phyloP scores from a whole-genome alignment of 2,888 invertebrate species.

The Latrodectus elegans region DNA sequence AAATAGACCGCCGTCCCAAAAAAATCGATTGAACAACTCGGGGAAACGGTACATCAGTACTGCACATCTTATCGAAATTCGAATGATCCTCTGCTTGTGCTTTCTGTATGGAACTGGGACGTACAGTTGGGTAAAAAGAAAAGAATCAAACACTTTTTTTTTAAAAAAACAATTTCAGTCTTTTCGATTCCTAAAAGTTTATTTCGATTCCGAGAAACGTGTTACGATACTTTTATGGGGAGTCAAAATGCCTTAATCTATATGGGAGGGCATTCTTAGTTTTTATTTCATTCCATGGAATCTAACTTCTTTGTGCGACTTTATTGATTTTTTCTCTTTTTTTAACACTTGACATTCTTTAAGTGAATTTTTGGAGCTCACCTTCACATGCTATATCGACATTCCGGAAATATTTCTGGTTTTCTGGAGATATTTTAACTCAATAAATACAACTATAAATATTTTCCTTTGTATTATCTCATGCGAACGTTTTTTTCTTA shows the following conservation, averaged over 20 bases:
- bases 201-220: not conserved
- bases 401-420: no score
- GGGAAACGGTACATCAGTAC: not conserved
- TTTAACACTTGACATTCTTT: no score
- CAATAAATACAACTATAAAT: no score
- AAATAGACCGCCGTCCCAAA: not conserved
- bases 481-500: no score
- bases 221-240: not conserved
- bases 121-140: not conserved
- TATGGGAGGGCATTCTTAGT: no score
- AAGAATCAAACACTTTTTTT: not conserved
- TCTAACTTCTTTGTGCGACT: no score
- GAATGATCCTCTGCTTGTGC: not conserved
- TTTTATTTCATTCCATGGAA: no score
- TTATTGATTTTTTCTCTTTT: no score
- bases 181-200: slow-evolving; percentile 2
- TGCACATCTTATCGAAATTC: slow-evolving; percentile 3
- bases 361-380: no score
- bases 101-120: not conserved
- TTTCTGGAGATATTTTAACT: no score
- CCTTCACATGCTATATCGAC: no score
- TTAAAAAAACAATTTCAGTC: not conserved
- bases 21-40: slow-evolving; percentile 2
- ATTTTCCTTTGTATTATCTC: no score
- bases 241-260: slow-evolving; percentile 2